Evolutionary conservation across 2,888 invertebrate species (phyloP), one percentile per base, ranked within the genome.

Genomic region (Quadroppia sp.): DNA sequence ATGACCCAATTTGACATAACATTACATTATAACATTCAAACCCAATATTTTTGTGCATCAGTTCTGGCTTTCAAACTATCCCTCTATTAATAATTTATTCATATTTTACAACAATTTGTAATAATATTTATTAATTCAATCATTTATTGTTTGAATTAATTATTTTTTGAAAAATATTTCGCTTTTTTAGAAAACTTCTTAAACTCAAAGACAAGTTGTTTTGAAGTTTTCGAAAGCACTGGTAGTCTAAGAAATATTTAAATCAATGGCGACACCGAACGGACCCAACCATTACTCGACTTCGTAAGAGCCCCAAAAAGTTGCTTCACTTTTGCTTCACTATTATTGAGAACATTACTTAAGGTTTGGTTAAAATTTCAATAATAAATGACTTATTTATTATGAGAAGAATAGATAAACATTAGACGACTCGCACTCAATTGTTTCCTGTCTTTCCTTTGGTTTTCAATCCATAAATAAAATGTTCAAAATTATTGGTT

Each of bases 1-100:
- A 17, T 69, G 69, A 69, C 69, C 69, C 23, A 69, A 42, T 69
- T 69, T 69, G 69, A 69, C 69, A 69, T 45, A 69, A 69, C 69
- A 69, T 69, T 15, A 69, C 69, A 69, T 69, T 25, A 69, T 15
- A 36, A 23, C 45, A 42, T 69, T 45, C 23, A 64, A n/a, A 30
- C 30, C 61, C 23, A 69, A 25, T 69, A 69, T 28, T 45, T 45
- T 45, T 25, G 4, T 45, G 40, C n/a, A 69, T 20, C 45, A 69
- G 69, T 69, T 45, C 36, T 45, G 23, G 15, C 6, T 36, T 17
- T 32, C 36, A 9, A 15, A 30, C n/a, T n/a, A n/a, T n/a, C n/a
- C n/a, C n/a, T n/a, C n/a, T n/a, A n/a, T n/a, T n/a, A n/a, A n/a
- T n/a, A n/a, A n/a, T n/a, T n/a, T n/a, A n/a, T n/a, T n/a, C n/a